Evolutionary conservation across 2,888 invertebrate genomes (phyloP), one percentile per base, ranked within the genome.

Genomic region (Saturnia japonica): DNA sequence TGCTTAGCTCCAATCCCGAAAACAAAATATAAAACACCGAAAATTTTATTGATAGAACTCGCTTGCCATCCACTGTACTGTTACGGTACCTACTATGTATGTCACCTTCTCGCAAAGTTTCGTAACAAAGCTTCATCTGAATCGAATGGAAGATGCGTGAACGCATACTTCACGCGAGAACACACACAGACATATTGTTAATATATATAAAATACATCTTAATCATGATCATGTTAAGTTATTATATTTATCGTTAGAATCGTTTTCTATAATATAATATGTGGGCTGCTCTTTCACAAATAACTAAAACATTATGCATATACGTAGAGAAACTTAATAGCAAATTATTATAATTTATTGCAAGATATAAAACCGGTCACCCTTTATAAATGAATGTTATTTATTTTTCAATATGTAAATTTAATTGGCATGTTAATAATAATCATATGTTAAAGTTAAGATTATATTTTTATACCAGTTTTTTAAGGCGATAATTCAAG

Each of bases 261-360:
- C 66, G 28, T 19, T 72, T 71, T 70, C 62, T 64, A 57, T 73
- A 70, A 68, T 68, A 60, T 72, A 34, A 34, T 34, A 68, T 22
- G 68, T 72, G 69, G 73, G 69, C 69, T 72, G 70, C 66, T 73
- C 62, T 70, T 73, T 72, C 68, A 69, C 67, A 73, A 73, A 75
- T 62, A 66, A 73, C 62, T n/a, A 34, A 4, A 34, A 34, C 62
- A 67, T 60, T 73, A 73, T 72, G 67, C 67, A 68, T 73, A 71
- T 72, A 64, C 51, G 28, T 69, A 70, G 72, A 72, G 73, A 73
- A 73, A 72, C 73, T 73, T 74, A 70, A 74, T 72, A 68, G 71
- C 62, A 34, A 71, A 68, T 72, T 72, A 71, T 68, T 51, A 40
- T 71, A 71, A 68, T 71, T 71, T 68, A 62, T 34, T 54, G 51